A percentile compares a stretch with the other conserved stretches of the same genome.
These are phyloP conservation scores for Chanos chanos DNA, from an alignment of 2,797 vertebrate genomes.

Conservation along the genomic window DNA sequence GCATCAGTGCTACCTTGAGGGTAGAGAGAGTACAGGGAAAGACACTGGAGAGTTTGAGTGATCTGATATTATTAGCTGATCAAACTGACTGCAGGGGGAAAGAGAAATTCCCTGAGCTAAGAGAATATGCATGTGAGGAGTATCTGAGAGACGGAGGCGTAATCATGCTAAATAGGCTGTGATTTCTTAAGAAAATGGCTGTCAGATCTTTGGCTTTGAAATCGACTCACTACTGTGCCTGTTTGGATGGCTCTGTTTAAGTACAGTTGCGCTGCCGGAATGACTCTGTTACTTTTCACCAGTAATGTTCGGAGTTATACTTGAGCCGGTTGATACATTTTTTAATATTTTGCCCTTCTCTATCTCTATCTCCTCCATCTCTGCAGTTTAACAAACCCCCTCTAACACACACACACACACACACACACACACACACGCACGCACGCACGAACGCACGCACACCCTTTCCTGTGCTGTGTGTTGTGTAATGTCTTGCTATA, in stretches of 20 bases:
- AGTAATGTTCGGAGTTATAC: too few species aligned
- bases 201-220: slow-evolving; percentile 40
- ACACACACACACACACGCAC: too few species aligned
- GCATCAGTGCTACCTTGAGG: slow-evolving; percentile 38
- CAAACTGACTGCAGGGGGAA: slow-evolving; percentile 44
- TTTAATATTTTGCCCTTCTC: too few species aligned
- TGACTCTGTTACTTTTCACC: too few species aligned
- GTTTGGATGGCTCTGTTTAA: too few species aligned
- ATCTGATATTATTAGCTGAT: slow-evolving; percentile 54
- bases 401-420: too few species aligned
- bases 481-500: too few species aligned
- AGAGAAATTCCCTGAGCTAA: slow-evolving; percentile 41
- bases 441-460: too few species aligned
- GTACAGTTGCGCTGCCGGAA: too few species aligned
- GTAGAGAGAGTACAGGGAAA: slow-evolving; percentile 34
- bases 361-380: slow-evolving; percentile 2
- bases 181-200: slow-evolving; percentile 14
- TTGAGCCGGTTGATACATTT: too few species aligned
- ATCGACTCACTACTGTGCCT: slow-evolving; percentile 5
- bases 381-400: too few species aligned
- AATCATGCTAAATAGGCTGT: slow-evolving; percentile 38
- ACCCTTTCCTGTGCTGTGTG: too few species aligned
- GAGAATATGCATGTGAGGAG: slow-evolving; percentile 23
- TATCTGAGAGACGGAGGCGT: slow-evolving; percentile 31
- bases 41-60: slow-evolving; percentile 43